These are phyloP conservation scores for Channallabes apus DNA, from an alignment of 2,797 vertebrate genomes.

Conservation along the genomic window DNA sequence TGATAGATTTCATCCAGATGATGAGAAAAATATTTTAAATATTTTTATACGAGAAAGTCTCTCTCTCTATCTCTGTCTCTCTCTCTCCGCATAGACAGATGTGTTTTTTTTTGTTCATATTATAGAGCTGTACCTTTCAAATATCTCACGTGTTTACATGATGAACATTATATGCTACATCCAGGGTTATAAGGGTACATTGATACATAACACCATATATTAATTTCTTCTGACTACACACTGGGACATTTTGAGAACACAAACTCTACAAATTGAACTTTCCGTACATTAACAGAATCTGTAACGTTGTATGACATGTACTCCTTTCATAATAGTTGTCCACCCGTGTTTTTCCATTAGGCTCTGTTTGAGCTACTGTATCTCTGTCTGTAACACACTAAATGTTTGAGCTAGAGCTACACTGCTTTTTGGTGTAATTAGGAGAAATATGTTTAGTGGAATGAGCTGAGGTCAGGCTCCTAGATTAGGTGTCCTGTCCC, in stretches of 20 bases:
- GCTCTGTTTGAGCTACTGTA: constrained; percentile 52
- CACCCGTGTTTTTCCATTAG: background rate
- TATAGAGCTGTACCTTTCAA: background rate
- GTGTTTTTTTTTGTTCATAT: background rate
- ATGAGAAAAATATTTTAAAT: background rate
- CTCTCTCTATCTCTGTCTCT: too few species aligned
- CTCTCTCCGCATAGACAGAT: too few species aligned
- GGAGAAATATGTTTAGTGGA: constrained; percentile 73
- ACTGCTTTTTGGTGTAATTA: constrained; percentile 64
- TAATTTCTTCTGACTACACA: background rate
- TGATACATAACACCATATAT: background rate
- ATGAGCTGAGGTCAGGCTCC: constrained; percentile 59
- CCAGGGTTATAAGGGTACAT: background rate
- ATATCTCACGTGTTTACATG: background rate
- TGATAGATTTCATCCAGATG: background rate
- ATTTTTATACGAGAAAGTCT: background rate
- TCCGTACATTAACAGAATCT: background rate
- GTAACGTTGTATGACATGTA: background rate
- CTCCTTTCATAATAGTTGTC: background rate
- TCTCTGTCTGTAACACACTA: constrained; percentile 72
- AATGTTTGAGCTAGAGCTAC: constrained; percentile 66
- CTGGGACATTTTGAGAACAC: background rate
- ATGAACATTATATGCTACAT: background rate
- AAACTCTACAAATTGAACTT: background rate
- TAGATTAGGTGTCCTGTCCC: constrained; percentile 66